Percentiles rank a stretch among this genome's conserved stretches.
Evolutionary conservation across 2,888 invertebrate genomes (phyloP).

Genomic region (Apoderus coryli): DNA sequence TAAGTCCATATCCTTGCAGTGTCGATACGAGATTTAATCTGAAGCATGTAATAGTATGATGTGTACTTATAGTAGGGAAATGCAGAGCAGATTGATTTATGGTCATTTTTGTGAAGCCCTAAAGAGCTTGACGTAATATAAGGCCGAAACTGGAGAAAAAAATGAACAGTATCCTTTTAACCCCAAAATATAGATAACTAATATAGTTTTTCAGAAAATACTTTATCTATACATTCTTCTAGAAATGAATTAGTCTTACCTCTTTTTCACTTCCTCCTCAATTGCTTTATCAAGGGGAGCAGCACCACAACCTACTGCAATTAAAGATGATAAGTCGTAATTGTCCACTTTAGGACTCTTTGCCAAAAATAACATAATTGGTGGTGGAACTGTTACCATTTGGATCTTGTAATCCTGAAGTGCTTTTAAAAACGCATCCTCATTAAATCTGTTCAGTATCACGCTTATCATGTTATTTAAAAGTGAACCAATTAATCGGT

Average conservation of each 20-base stretch:
- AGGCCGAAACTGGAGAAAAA: no score
- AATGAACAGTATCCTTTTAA: no score
- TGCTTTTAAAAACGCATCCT: constrained; percentile 46
- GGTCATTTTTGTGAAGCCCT: no score
- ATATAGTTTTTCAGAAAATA: no score
- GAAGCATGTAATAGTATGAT: constrained; percentile 2
- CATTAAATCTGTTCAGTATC: constrained; percentile 21
- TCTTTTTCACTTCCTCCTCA: constrained; percentile 41
- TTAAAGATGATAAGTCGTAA: constrained; percentile 57
- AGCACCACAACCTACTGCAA: constrained; percentile 57
- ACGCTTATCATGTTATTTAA: constrained; percentile 17
- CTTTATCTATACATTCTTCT: no score
- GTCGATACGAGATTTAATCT: constrained; percentile 38
- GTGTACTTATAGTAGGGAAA: neutral
- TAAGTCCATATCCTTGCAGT: constrained; percentile 62
- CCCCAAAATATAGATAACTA: no score
- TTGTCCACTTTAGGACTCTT: constrained; percentile 64
- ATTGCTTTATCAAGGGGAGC: constrained; percentile 63
- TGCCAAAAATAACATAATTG: constrained; percentile 65
- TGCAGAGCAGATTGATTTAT: no score
- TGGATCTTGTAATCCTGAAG: constrained; percentile 55
- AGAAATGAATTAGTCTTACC: no score
- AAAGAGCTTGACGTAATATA: no score
- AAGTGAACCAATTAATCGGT: constrained; percentile 18
- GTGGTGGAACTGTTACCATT: constrained; percentile 60